Conservation (phyloP, 2,113 vertebrate species). For the Pseudorasbora parva region DNA sequence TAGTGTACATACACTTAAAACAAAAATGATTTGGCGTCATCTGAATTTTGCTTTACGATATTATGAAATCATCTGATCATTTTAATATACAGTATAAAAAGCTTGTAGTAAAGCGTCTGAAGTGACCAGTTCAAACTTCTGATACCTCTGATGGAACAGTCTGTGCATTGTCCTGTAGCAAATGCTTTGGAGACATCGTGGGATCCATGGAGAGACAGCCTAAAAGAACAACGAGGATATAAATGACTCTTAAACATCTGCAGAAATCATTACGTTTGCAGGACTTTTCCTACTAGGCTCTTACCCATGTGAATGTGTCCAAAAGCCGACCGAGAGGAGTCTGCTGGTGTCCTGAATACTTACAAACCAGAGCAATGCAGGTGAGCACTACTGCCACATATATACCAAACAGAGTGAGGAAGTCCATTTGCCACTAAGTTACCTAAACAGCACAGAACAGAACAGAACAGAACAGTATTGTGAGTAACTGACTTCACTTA, state of each 20-base stretch:
- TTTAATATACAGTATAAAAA: neutral
- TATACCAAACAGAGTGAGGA: slow-evolving; percentile 83
- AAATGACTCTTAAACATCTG: neutral
- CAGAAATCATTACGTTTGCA: neutral
- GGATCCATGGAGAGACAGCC: slow-evolving; percentile 77
- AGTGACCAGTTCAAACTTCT: neutral
- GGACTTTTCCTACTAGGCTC: neutral
- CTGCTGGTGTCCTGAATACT: slow-evolving; percentile 74
- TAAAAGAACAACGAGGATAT: slow-evolving; percentile 61
- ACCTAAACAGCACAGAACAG: neutral
- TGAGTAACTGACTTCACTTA: neutral
- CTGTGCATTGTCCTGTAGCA: slow-evolving; percentile 71
- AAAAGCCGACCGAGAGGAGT: slow-evolving; percentile 63
- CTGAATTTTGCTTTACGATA: neutral
- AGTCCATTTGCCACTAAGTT: slow-evolving; percentile 87
- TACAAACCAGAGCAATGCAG: slow-evolving; percentile 72
- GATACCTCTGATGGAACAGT: slow-evolving; percentile 87
- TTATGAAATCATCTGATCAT: neutral
- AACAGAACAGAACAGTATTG: neutral
- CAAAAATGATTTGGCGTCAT: neutral
- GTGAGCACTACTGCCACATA: slow-evolving; percentile 79
- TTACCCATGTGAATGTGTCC: slow-evolving; percentile 66
- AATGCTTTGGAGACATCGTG: slow-evolving; percentile 76
- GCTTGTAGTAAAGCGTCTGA: neutral
- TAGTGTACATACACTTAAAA: neutral